phyloP scores from a whole-genome alignment of 2,888 invertebrate species.

The Diaperis boleti region DNA sequence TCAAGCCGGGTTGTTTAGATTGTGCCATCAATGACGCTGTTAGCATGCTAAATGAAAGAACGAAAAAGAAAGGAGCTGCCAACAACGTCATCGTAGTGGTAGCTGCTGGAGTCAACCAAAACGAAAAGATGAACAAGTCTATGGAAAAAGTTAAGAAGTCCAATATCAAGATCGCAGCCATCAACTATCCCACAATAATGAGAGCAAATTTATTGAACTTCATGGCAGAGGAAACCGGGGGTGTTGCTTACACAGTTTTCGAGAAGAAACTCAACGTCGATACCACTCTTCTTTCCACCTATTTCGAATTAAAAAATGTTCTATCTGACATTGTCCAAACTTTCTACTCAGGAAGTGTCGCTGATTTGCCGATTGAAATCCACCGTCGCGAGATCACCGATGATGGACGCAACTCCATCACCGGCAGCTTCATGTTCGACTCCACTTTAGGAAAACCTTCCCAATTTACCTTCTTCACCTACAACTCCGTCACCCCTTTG shows the following conservation, averaged over 20 bases:
- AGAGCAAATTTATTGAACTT: conserved; percentile 66
- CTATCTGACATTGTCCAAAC: conserved; percentile 66
- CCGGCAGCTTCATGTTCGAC: conserved; percentile 70
- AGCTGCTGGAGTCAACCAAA: conserved; percentile 69
- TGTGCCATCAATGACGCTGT: conserved; percentile 66
- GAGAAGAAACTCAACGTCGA: conserved; percentile 70
- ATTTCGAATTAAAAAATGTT: conserved; percentile 68
- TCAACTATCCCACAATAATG: conserved; percentile 69
- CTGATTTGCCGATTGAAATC: conserved; percentile 68
- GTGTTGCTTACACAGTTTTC: conserved; percentile 67
- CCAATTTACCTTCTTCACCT: conserved; percentile 68
- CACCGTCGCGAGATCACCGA: conserved; percentile 68
- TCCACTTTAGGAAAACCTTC: conserved; percentile 68
- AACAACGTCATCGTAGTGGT: conserved; percentile 70
- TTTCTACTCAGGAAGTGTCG: conserved; percentile 66
- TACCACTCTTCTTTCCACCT: conserved; percentile 68
- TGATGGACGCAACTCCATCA: conserved; percentile 67
- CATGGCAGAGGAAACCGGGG: conserved; percentile 66
- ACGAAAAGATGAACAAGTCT: conserved; percentile 63
- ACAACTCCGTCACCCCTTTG: conserved; percentile 68
- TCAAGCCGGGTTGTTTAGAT: conserved; percentile 67
- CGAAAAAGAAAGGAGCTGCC: conserved; percentile 65
- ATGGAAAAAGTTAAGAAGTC: conserved; percentile 64
- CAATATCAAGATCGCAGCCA: conserved; percentile 68
- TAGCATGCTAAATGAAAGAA: conserved; percentile 67